phyloP scores from a whole-genome alignment of 2,797 vertebrate species.

The Tarsius wallacei region DNA sequence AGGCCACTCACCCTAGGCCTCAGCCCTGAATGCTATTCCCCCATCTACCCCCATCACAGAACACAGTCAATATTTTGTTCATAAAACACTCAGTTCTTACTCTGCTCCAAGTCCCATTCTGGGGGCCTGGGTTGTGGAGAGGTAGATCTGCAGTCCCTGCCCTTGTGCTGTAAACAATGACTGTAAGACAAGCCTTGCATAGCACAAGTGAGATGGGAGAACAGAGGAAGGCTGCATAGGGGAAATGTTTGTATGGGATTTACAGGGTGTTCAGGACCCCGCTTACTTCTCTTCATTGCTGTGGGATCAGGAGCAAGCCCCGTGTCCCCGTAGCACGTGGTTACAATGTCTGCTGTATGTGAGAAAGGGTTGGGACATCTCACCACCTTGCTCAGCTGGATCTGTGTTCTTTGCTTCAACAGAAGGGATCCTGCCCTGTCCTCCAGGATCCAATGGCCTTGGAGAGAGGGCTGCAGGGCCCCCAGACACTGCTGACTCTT shows the following conservation, averaged over 20 bases:
- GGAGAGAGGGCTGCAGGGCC: constrained; percentile 65
- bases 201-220: not conserved
- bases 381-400: not conserved
- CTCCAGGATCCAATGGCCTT: constrained; percentile 54
- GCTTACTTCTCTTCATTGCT: not conserved
- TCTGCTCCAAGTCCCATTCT: not conserved
- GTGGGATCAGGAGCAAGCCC: not conserved
- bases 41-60: not conserved
- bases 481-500: constrained; percentile 54
- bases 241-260: not conserved
- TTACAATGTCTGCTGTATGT: not conserved
- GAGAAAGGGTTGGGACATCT: not conserved
- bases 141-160: not conserved
- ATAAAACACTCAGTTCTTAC: not conserved
- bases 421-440: constrained; percentile 72
- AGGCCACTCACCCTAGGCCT: not conserved
- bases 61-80: not conserved
- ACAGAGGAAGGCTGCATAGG: not conserved
- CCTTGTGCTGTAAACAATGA: no score
- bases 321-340: not conserved
- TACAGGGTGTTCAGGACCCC: not conserved
- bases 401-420: constrained; percentile 50
- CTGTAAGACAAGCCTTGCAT: not conserved
- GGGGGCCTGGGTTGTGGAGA: not conserved
- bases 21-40: accelerated